Evolutionary conservation across 2,797 vertebrate genomes (phyloP).

Genomic region (Otolemur crassicaudatus): DNA sequence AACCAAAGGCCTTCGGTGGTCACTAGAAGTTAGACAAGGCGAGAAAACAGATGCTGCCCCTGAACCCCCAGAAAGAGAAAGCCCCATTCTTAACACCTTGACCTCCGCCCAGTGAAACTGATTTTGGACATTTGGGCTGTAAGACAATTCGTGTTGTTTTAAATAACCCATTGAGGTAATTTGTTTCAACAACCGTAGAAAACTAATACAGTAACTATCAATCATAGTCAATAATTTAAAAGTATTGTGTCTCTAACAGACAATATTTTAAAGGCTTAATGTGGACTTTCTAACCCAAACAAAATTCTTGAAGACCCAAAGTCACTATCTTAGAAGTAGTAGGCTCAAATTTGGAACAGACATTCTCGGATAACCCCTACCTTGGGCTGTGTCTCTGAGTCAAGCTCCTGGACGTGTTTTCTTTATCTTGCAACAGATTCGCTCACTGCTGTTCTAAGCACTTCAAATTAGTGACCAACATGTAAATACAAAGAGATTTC

Average conservation of each 20-base stretch:
- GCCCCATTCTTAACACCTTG: too few species aligned
- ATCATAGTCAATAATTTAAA: not conserved
- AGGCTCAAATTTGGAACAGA: not conserved
- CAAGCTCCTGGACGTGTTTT: not conserved
- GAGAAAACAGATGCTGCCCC: rapidly evolving
- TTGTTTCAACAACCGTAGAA: not conserved
- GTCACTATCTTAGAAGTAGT: not conserved
- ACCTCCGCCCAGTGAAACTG: not conserved
- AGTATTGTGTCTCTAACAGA: not conserved
- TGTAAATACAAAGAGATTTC: not conserved
- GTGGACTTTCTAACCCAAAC: not conserved
- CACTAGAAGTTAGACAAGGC: not conserved
- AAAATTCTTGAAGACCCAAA: not conserved
- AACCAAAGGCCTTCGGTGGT: not conserved
- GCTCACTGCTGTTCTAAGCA: not conserved
- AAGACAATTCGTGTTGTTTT: not conserved
- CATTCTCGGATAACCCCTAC: not conserved
- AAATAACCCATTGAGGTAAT: not conserved
- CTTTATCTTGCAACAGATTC: not conserved
- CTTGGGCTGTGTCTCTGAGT: rapidly evolving
- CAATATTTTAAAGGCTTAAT: not conserved
- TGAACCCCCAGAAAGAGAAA: not conserved
- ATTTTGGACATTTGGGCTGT: not conserved
- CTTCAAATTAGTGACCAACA: too few species aligned
- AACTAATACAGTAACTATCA: not conserved